A percentile compares a stretch with the other conserved stretches of the same genome.
Conservation (phyloP, 2,797 vertebrate species). For the Falco columbarius region DNA sequence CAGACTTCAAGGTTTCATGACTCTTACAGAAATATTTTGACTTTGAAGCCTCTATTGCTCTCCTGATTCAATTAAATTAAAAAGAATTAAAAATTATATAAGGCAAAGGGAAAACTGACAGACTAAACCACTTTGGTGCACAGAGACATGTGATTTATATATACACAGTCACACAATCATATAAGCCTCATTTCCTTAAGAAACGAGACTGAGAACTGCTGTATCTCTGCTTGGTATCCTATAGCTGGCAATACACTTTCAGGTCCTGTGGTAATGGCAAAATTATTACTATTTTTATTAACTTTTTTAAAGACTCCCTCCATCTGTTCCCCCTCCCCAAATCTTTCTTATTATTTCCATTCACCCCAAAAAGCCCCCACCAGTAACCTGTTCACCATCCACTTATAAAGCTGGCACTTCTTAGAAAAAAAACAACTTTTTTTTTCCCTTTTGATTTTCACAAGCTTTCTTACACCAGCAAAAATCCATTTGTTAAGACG, state of each 20-base stretch:
- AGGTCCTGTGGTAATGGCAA: not conserved
- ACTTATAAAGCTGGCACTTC: not conserved
- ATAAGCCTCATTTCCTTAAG: not conserved
- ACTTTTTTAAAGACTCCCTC: not conserved
- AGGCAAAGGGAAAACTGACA: not conserved
- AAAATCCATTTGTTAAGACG: not conserved
- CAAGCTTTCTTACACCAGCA: not conserved
- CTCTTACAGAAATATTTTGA: not conserved
- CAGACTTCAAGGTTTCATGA: not conserved
- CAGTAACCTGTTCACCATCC: not conserved
- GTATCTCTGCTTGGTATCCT: not conserved
- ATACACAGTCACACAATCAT: not conserved
- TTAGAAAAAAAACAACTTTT: not conserved
- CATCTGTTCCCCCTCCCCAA: not conserved
- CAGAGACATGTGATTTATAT: not conserved
- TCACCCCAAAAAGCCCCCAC: rapidly evolving
- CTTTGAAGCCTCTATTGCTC: not conserved
- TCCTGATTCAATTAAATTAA: not conserved
- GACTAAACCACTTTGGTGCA: not conserved
- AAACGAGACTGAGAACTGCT: not conserved
- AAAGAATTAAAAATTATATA: not conserved
- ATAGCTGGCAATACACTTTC: not conserved
- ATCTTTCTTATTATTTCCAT: not conserved
- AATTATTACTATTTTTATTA: not conserved
- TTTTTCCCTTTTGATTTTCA: not conserved